phyloP scores from a whole-genome alignment of 2,113 vertebrate species.

The Anguilla japonica region DNA sequence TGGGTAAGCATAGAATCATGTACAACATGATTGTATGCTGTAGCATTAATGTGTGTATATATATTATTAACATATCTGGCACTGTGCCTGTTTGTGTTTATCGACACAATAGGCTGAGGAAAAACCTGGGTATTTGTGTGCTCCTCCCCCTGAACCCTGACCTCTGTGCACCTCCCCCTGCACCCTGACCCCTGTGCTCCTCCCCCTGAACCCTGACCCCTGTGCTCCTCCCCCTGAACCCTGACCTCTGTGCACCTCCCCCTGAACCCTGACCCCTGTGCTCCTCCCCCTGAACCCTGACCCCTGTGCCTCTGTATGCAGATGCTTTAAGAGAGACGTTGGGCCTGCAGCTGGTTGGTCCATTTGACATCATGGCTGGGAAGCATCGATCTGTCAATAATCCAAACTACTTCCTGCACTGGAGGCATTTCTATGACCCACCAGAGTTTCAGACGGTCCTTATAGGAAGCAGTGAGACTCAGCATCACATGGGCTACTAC shows the following conservation, averaged over 20 bases:
- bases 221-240: too few species aligned
- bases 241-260: not conserved
- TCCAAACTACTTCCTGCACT: constrained; percentile 85
- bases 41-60: too few species aligned
- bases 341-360: constrained; percentile 87
- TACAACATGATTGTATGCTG: too few species aligned
- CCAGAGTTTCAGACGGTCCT: constrained; percentile 95
- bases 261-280: not conserved
- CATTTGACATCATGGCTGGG: constrained; percentile 89
- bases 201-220: too few species aligned
- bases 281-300: not conserved
- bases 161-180: too few species aligned
- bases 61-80: too few species aligned
- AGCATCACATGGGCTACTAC: constrained; percentile 96
- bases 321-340: constrained; percentile 78
- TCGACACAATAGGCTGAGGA: too few species aligned
- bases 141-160: too few species aligned
- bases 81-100: too few species aligned
- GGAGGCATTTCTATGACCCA: constrained; percentile 94
- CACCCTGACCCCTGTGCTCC: too few species aligned
- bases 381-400: constrained; percentile 76
- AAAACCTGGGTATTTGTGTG: not conserved
- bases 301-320: constrained; percentile 49
- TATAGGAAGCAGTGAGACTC: constrained; percentile 73
- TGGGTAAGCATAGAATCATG: too few species aligned